Conservation (phyloP, 1,140 invertebrate species). For the Drosophila serrata region DNA sequence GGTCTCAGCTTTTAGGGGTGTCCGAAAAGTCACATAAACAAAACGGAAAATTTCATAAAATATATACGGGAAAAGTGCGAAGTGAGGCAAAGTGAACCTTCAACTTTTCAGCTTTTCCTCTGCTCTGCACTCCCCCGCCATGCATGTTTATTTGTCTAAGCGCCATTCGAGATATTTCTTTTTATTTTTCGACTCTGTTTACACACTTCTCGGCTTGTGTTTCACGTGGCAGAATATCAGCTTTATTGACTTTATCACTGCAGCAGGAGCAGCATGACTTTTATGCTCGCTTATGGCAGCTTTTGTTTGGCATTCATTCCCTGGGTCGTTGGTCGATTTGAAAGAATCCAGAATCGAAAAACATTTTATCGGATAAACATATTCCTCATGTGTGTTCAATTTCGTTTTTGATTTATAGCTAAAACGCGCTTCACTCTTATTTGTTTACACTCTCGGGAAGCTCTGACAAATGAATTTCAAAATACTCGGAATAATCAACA, state of each 20-base stretch:
- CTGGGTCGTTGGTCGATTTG: constrained; percentile 8
- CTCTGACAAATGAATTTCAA: constrained; percentile 24
- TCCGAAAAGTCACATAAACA: constrained; percentile 64
- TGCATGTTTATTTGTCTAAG: constrained; percentile 74
- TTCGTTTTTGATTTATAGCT: constrained; percentile 31
- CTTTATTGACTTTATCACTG: constrained; percentile 51
- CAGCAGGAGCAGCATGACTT: constrained; percentile 43
- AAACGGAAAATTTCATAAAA: constrained; percentile 71
- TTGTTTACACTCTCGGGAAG: constrained; percentile 18
- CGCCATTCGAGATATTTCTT: constrained; percentile 46
- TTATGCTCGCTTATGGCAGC: constrained; percentile 43
- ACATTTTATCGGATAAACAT: constrained; percentile 34
- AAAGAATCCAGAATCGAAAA: constrained; percentile 6
- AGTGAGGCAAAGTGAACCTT: constrained; percentile 26
- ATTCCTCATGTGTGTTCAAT: constrained; percentile 24
- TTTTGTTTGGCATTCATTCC: constrained; percentile 27
- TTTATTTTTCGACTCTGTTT: constrained; percentile 55
- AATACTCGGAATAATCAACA: constrained; percentile 8
- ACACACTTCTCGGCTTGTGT: constrained; percentile 29
- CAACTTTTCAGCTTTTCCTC: constrained; percentile 40
- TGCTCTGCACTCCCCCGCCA: constrained; percentile 13
- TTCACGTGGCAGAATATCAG: constrained; percentile 32
- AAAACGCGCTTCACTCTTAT: constrained; percentile 7
- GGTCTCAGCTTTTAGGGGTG: background rate
- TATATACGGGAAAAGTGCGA: constrained; percentile 23